Base-by-base conservation (phyloP, 2,113 vertebrate species). In the Strigops habroptila region DNA sequence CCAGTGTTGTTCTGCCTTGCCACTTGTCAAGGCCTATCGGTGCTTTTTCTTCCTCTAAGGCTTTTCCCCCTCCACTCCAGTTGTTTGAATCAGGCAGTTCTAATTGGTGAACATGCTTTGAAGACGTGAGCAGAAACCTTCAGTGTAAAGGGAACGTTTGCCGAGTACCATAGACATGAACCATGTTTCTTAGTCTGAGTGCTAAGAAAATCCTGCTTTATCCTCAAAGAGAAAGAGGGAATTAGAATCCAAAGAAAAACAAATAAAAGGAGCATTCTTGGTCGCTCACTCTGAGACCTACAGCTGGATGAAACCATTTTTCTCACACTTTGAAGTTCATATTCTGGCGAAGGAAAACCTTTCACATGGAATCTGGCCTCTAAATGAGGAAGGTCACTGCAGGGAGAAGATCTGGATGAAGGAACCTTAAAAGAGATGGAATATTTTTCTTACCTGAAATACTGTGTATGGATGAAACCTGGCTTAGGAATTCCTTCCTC, bases 181-280 rank as follows among this genome's bases (percentile, higher is more conserved):
- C 41, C 33, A 3, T 0, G 27, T 33, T 86, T 13, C 82, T 77
- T 57, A 9, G 39, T 9, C 71, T 55, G 12, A 57, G 64, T 6
- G 35, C 48, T 7, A 49, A 91, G 62, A 90, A 97, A 95, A 96
- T 71, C 85, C 90, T 49, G 37, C 22, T 95, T 93, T 65, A 93
- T 92, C 80, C 90, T 44, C 90, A 73, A 37, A 71, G 76, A 90
- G 74, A 74, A 80, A 22, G 65, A 71, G 17, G 71, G 90, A 93
- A 80, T 93, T 83, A 90, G 51, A 76, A 92, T 65, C 88, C 95
- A 81, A 94, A 90, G 86, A 35, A 90, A 96, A 97, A 95, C 48
- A 97, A 97, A 95, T 85, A 95, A 86, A 86, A 88, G 0, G 2
- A 93, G 80, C 68, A 81, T 86, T 96, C 93, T 71, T 86, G 76